Base-by-base conservation (phyloP, 2,888 invertebrate genomes). In the Acrobasis repandana region DNA sequence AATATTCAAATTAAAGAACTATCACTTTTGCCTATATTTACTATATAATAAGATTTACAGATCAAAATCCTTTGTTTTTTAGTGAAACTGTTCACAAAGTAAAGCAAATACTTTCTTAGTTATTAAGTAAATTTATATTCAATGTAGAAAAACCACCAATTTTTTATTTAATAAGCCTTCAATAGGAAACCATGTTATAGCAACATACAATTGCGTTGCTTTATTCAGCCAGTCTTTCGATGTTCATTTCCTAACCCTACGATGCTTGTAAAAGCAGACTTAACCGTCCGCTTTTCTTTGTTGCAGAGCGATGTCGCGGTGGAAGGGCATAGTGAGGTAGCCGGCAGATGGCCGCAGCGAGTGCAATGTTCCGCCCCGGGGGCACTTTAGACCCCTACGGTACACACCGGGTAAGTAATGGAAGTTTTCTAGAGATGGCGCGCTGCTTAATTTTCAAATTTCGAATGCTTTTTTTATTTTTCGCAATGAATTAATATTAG, bases 341-440 rank as follows among this genome's bases (percentile, higher is more conserved):
- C 90, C 92, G 86, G 89, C 93, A 93, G 93, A 94, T 94, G 94
- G 94, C 94, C 93, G 93, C 94, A 93, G 94, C 94, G 85, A 94
- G 94, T 90, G 93, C 94, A 88, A 94, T 94, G 94, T 94, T 93
- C 90, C 94, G 94, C 86, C 94, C 94, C 76, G 93, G 93, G 89
- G 93, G 93, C 86, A 93, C 93, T 79, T 90, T 93, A 81, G 94
- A 94, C 89, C 93, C 93, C 89, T 93, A 93, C 84, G 93, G 93
- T 85, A 90, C 93, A 80, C 93, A 94, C 88, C 93, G 93, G 93
- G 94, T 94, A 85, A 87, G 93, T 84, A 74, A 71, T 4, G 0
- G 5, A 2, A 0, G 9, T 50, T 18, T 36, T 5, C 15, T 20
- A 75, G 71, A 91, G 91, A 85, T 87, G 89, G 83, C 84, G 79